Base-by-base conservation (phyloP, 23 tunicate genomes). In the Phallusia fumigata region DNA sequence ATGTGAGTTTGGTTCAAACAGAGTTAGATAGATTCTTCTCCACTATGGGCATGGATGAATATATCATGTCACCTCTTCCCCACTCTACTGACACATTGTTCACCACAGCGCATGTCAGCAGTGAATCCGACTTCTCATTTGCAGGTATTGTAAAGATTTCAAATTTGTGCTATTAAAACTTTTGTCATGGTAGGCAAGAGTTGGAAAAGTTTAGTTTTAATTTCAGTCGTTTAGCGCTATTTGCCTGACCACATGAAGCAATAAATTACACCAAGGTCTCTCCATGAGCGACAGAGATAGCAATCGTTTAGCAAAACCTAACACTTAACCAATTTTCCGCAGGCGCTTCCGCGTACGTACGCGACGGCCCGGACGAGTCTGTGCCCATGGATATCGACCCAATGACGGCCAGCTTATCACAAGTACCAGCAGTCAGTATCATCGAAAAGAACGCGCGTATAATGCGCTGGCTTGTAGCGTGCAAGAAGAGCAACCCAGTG, bases 321-420 rank as follows among this genome's bases (percentile, higher is more conserved):
- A 40, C 10, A n/a, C n/a, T n/a, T n/a, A n/a, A n/a, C n/a, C n/a
- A n/a, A n/a, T 24, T 58, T 58, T 21, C 52, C 16, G n/a, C 79
- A 94, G 98, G 98, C 31, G 98, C 98, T 10, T 94, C 98, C 19
- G 98, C 91, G 13, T 94, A 94, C 73, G 98, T 94, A 31, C 78
- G 98, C n/a, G 98, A 94, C 64, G 84, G 97, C 64, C 91, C 91
- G 19, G 98, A 89, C 65, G 98, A 89, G 34, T 35, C 90, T 21
- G 52, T 78, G 81, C 90, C 88, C 0, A 87, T 89, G 90, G 94
- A 94, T 1, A 87, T 83, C 32, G 95, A 86, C 65, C 95, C 91
- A 0, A 50, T 78, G 45, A 79, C 90, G 0, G 82, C 88, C 13
- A 51, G 84, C 75, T 75, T 92, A 0, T 75, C 90, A 76, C 82